Conservation (phyloP, 1,140 invertebrate species). For the Cherax destructor region DNA sequence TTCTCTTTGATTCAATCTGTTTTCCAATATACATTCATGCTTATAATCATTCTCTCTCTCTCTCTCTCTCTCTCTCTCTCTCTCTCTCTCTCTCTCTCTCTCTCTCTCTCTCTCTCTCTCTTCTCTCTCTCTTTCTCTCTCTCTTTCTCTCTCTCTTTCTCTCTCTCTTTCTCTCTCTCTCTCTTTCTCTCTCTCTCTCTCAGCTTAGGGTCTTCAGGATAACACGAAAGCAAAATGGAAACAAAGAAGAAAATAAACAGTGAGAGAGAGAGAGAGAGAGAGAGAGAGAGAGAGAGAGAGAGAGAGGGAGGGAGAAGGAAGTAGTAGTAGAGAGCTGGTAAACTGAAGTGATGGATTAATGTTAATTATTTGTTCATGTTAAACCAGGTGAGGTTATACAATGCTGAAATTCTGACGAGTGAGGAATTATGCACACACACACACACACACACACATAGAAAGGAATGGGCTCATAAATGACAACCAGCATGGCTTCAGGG, state of each 20-base stretch:
- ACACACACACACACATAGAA: no score
- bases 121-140: background rate
- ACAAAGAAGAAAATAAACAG: background rate
- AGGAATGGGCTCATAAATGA: no score
- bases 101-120: constrained; percentile 14
- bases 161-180: constrained; percentile 22
- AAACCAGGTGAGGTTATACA: no score
- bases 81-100: constrained; percentile 19
- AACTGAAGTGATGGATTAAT: no score
- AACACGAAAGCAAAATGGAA: background rate
- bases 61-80: constrained; percentile 11
- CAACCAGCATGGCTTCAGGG: no score
- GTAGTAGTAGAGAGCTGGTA: no score
- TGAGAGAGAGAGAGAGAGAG: background rate
- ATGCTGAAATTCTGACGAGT: background rate
- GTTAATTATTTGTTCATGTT: no score
- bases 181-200: background rate
- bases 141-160: constrained; percentile 8
- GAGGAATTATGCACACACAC: no score
- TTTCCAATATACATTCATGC: no score
- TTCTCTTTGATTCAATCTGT: background rate
- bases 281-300: background rate
- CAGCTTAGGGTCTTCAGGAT: background rate
- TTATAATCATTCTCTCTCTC: background rate
- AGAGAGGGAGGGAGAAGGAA: no score